Evolutionary conservation across 2,113 vertebrate genomes (phyloP).

Genomic region (Fukomys damarensis): DNA sequence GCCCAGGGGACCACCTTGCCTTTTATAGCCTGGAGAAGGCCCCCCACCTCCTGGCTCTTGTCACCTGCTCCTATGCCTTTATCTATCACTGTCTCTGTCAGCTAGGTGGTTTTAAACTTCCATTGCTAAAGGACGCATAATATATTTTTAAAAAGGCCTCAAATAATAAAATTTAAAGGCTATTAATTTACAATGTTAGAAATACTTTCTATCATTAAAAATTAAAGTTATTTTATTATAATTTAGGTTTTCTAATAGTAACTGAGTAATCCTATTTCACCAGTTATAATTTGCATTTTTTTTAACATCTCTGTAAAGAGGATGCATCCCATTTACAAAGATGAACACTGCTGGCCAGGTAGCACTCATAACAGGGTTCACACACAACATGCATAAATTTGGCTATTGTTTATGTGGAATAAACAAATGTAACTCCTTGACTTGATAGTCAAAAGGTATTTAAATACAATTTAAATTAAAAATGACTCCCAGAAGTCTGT

Average conservation of each 20-base stretch:
- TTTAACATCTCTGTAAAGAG: background rate
- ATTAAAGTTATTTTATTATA: conserved; percentile 25
- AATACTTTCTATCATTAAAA: conserved; percentile 46
- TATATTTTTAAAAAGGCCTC: conserved; percentile 91
- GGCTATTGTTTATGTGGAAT: background rate
- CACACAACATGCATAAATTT: background rate
- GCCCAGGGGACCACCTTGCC: background rate
- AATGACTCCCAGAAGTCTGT: background rate
- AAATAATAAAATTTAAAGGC: background rate
- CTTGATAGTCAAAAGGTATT: background rate
- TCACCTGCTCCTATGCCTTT: background rate
- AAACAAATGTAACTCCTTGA: background rate
- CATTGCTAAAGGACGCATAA: conserved; percentile 87
- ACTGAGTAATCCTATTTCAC: background rate
- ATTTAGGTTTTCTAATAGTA: background rate
- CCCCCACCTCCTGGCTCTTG: background rate
- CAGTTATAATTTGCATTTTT: background rate
- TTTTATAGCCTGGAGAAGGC: background rate
- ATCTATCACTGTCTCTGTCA: conserved; percentile 78
- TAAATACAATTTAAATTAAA: background rate
- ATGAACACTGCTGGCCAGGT: background rate
- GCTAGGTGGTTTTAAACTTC: conserved; percentile 88
- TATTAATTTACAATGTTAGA: background rate
- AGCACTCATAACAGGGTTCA: background rate
- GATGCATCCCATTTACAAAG: background rate